Evolutionary conservation across 2,113 vertebrate genomes (phyloP).

Genomic region (Lasiurus borealis): DNA sequence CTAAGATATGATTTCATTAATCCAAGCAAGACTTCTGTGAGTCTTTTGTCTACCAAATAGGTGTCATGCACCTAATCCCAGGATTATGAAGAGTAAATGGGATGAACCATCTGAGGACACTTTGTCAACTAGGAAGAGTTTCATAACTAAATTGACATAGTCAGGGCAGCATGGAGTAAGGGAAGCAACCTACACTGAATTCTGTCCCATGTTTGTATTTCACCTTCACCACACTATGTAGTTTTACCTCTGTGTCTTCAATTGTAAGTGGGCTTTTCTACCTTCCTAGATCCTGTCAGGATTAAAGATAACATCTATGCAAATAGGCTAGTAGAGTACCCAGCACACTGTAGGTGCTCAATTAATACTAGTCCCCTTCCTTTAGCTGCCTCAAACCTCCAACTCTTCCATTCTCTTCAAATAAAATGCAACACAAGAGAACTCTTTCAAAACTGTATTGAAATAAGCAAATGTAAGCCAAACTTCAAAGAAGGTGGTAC

Average conservation of each 20-base stretch:
- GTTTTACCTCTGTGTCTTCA: background rate
- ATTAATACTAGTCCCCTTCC: background rate
- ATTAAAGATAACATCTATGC: background rate
- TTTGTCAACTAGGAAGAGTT: background rate
- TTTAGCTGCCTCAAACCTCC: conserved; percentile 29
- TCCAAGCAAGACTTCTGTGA: background rate
- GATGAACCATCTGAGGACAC: background rate
- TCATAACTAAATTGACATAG: background rate
- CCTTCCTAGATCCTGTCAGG: background rate
- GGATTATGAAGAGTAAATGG: background rate
- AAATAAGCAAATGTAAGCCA: conserved; percentile 46
- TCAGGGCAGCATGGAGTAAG: background rate
- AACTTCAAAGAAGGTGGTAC: background rate
- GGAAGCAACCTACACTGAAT: background rate
- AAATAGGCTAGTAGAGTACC: background rate
- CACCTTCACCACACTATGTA: background rate
- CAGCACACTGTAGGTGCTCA: background rate
- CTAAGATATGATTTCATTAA: background rate
- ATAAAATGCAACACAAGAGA: background rate
- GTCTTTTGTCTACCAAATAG: background rate
- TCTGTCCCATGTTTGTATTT: background rate
- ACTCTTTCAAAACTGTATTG: background rate
- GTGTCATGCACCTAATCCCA: background rate
- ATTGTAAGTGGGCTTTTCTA: background rate
- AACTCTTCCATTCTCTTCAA: conserved; percentile 22